Conservation (phyloP, 2,888 invertebrate genomes). For the Cataglyphis livida region DNA sequence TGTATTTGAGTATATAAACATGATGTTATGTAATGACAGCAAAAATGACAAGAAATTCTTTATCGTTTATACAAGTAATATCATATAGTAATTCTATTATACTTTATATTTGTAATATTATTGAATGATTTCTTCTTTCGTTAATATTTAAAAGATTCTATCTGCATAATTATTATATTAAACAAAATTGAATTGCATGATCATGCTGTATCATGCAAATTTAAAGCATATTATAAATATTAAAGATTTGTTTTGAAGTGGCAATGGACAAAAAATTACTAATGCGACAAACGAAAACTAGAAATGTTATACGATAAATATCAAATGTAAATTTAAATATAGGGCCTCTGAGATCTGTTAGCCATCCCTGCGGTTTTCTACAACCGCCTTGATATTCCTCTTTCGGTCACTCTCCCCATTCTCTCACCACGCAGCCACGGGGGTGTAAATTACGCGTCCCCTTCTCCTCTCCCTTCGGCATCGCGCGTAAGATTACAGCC, state of each 20-base stretch:
- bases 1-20: no score
- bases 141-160: no score
- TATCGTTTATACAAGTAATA: no score
- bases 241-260: not conserved
- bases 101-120: no score
- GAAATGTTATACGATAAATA: not conserved
- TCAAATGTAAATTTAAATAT: constrained; percentile 2
- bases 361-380: constrained; percentile 39
- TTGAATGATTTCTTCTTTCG: no score
- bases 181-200: not conserved
- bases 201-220: not conserved
- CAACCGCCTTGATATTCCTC: constrained; percentile 40
- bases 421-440: constrained; percentile 41
- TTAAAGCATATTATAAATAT: not conserved
- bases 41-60: no score
- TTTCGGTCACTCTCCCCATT: constrained; percentile 33
- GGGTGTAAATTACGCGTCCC: constrained; percentile 66
- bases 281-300: not conserved
- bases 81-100: no score
- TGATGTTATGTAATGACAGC: no score
- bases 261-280: not conserved
- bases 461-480: constrained; percentile 32
- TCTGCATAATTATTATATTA: not conserved
- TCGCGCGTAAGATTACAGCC: constrained; percentile 66
- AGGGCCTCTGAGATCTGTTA: not conserved